A percentile compares a stretch with the other conserved stretches of the same genome.
Evolutionary conservation across 2,797 vertebrate genomes (phyloP).

Genomic region (Pyrocephalus nanus): DNA sequence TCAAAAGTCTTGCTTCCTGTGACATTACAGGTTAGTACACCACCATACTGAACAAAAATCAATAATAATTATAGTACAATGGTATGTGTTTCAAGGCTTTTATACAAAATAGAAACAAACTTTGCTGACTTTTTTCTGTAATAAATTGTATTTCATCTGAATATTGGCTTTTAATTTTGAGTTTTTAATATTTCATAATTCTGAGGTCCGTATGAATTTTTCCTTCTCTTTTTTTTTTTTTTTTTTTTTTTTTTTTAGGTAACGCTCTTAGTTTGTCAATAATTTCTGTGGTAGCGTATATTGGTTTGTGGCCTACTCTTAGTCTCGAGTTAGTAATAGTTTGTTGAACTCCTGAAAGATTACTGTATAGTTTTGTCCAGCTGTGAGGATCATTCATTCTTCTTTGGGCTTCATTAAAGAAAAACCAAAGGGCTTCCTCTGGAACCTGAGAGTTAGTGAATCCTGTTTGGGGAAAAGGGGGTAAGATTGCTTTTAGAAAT

Average conservation of each 20-base stretch:
- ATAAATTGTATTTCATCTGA: not conserved
- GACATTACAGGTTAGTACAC: not conserved
- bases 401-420: not conserved
- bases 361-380: not conserved
- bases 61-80: not conserved
- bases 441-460: not conserved
- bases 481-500: not conserved
- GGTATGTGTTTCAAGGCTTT: not conserved
- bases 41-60: not conserved
- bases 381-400: rapidly evolving
- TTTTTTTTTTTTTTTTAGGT: not conserved
- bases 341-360: not conserved
- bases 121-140: not conserved
- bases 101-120: not conserved
- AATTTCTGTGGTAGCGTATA: not conserved
- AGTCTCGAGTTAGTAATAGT: not conserved
- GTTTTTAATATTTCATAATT: not conserved
- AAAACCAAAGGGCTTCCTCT: not conserved
- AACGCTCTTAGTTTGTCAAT: not conserved
- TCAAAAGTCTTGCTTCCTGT: not conserved
- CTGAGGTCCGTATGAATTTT: not conserved
- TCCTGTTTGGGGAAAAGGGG: not conserved
- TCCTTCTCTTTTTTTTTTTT: not conserved
- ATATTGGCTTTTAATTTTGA: not conserved
- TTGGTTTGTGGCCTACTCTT: not conserved